These are phyloP conservation scores for Ditula angustiorana DNA, from an alignment of 2,888 invertebrate species.

Conservation along the genomic window DNA sequence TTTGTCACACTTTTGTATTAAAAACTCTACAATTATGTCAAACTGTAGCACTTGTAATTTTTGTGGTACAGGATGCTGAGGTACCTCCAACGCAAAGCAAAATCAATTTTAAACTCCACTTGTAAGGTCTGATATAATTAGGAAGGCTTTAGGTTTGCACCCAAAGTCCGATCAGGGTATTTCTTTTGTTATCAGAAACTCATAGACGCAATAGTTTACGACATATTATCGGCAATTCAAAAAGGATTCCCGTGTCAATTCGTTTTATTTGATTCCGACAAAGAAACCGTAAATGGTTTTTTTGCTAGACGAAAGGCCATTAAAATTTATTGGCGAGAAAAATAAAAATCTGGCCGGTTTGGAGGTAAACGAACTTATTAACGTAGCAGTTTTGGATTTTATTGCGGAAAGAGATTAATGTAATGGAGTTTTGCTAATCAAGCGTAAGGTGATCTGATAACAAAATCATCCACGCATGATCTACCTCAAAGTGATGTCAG, in stretches of 20 bases:
- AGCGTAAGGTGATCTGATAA: not conserved
- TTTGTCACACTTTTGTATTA: too few relatives aligned
- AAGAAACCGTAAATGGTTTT: conserved; percentile 61
- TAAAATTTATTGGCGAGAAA: conserved; percentile 54
- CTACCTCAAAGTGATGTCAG: not conserved
- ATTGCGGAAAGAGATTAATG: conserved; percentile 17
- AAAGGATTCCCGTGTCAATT: conserved; percentile 73
- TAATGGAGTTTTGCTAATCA: conserved; percentile 5
- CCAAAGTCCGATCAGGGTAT: conserved; percentile 48
- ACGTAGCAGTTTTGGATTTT: conserved; percentile 17
- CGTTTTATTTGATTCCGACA: conserved; percentile 56
- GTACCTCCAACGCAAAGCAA: not conserved
- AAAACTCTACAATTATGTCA: too few relatives aligned
- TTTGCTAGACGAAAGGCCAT: conserved; percentile 45
- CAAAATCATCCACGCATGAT: not conserved
- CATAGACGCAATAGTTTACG: conserved; percentile 63
- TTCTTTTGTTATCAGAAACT: conserved; percentile 66
- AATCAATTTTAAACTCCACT: conserved; percentile 9
- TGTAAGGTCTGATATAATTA: conserved; percentile 24
- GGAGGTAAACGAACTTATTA: conserved; percentile 38
- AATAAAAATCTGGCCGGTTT: conserved; percentile 25
- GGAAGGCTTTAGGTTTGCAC: conserved; percentile 42
- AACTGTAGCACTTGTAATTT: too few relatives aligned
- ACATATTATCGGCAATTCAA: conserved; percentile 52
- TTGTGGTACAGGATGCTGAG: too few relatives aligned